Evolutionary conservation across 2,888 invertebrate species (phyloP).

Genomic region (Brachypterus glaber): DNA sequence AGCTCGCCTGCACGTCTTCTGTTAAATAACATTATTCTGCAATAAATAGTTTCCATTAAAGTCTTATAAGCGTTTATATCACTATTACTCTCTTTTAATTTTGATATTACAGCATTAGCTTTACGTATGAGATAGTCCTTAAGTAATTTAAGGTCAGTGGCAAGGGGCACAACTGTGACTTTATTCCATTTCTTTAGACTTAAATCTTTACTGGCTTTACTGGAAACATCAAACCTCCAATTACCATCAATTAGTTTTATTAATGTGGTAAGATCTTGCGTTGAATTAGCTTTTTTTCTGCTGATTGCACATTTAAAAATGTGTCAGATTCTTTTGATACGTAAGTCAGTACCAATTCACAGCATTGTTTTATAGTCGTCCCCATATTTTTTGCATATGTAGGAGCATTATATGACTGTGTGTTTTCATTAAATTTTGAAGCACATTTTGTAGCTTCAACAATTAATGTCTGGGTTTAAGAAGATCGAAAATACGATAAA

Average conservation of each 20-base stretch:
- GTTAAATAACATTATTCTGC: conserved; percentile 22
- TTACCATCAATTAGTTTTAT: no score
- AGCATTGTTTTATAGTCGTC: not conserved
- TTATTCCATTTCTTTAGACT: conserved; percentile 16
- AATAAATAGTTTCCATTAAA: conserved; percentile 21
- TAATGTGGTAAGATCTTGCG: no score
- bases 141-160: conserved; percentile 12
- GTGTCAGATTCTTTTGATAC: no score
- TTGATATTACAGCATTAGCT: no score
- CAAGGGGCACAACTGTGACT: conserved; percentile 10
- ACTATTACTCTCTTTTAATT: no score
- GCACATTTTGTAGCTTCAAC: not conserved
- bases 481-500: not conserved
- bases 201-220: no score
- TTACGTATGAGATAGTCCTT: conserved; percentile 17
- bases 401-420: not conserved
- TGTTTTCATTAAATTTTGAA: not conserved
- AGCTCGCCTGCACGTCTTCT: conserved; percentile 20
- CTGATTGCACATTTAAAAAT: no score
- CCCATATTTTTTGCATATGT: not conserved
- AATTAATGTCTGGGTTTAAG: not conserved
- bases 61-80: conserved; percentile 12
- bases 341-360: not conserved
- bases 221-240: no score
- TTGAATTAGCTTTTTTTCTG: no score